phyloP scores from a whole-genome alignment of 2,888 invertebrate species.

The Troides aeacus region DNA sequence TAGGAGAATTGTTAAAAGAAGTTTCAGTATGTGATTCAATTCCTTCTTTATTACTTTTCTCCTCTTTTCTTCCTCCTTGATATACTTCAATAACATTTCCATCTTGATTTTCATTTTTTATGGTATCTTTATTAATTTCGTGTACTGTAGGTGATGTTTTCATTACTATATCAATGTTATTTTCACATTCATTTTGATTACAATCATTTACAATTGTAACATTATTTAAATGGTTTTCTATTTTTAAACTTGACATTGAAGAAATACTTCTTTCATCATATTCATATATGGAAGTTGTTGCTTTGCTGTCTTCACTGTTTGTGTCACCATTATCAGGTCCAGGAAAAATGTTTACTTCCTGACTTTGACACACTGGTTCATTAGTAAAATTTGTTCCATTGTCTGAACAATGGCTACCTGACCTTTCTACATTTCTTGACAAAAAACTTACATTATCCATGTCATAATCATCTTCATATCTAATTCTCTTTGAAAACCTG shows the following conservation, averaged over 20 bases:
- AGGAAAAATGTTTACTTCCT: slow-evolving; percentile 52
- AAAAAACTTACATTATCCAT: slow-evolving; percentile 49
- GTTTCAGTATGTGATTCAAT: slow-evolving; percentile 35
- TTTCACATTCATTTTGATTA: slow-evolving; percentile 39
- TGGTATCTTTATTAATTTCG: slow-evolving; percentile 38
- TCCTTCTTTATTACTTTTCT: slow-evolving; percentile 35
- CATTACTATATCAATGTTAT: slow-evolving; percentile 33
- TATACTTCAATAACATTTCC: slow-evolving; percentile 49
- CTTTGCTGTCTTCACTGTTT: slow-evolving; percentile 69
- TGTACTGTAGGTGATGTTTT: slow-evolving; percentile 37
- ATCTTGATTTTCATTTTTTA: slow-evolving; percentile 44
- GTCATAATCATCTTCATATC: slow-evolving; percentile 61
- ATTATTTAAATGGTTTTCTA: slow-evolving; percentile 61
- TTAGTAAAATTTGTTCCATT: slow-evolving; percentile 52
- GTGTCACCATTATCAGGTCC: slow-evolving; percentile 62
- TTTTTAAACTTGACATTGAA: slow-evolving; percentile 62
- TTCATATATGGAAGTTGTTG: slow-evolving; percentile 62
- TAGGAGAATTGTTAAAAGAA: slow-evolving; percentile 34
- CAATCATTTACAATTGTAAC: slow-evolving; percentile 46
- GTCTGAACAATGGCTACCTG: slow-evolving; percentile 54
- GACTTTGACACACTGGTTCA: slow-evolving; percentile 57
- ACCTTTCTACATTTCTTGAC: slow-evolving; percentile 41
- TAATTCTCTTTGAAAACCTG: slow-evolving; percentile 59
- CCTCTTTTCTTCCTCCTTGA: slow-evolving; percentile 30
- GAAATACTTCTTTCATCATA: slow-evolving; percentile 71